Evolutionary conservation across 2,888 invertebrate species (phyloP), one percentile per base, ranked within the genome.

Genomic region (Tromatobia lineatoria): DNA sequence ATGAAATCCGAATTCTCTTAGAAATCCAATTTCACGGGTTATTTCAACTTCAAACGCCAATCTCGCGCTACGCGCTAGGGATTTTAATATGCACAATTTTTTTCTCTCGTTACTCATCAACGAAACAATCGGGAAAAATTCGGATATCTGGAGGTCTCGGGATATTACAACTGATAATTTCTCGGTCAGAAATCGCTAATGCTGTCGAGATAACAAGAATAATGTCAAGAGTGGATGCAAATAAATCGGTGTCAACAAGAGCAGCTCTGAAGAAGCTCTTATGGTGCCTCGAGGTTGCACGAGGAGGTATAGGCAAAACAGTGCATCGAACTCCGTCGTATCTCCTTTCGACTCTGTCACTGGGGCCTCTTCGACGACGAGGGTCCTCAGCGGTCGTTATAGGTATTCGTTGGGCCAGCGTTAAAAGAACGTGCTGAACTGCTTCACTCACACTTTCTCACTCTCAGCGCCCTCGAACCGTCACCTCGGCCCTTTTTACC

Each of bases 291-390:
- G 23, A 66, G 15, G 34, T 66, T 54, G 42, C 52, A 11, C 66
- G 52, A 15, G 66, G 13, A 23, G 6, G n/a, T 34, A 29, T 15
- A 59, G 8, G n/a, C 18, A 67, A 73, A 77, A 77, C 59, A 69
- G 45, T 50, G 52, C 20, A 47, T 66, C 59, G 34, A 71, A 42
- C 11, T n/a, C 11, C 57, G 71, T 45, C 29, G 77, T 74, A 81
- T 80, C 66, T 66, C 64, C 61, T 66, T 79, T 79, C 78, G 84
- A 81, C 81, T 78, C 54, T 75, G 77, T 54, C 64, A 69, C 69
- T 59, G 64, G 34, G 52, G 64, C 69, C 69, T 74, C 61, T 69
- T 47, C 64, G 74, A 67, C 50, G 57, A 78, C 69, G 57, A 84
- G 84, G 70, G 78, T 75, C 54, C 74, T 84, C 81, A 38, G 29